Percentiles rank a stretch among this genome's conserved stretches.
phyloP scores from a whole-genome alignment of 2,888 invertebrate species.

The Perdita meconis region DNA sequence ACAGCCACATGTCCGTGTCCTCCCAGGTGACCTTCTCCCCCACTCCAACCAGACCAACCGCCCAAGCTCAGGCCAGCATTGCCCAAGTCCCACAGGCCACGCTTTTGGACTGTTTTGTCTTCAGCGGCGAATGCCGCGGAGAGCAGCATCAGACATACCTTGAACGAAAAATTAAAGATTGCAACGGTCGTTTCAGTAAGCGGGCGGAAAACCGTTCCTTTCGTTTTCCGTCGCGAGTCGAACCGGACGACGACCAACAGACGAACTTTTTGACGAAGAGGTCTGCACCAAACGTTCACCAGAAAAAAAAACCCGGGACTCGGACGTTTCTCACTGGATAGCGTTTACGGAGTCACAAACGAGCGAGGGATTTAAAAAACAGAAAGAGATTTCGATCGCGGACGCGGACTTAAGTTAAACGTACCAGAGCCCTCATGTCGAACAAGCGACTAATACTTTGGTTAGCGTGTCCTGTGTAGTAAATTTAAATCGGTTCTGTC shows the following conservation, averaged over 20 bases:
- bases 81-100: slow-evolving; percentile 70
- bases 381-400: not conserved
- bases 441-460: slow-evolving; percentile 69
- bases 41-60: slow-evolving; percentile 56
- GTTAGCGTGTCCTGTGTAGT: slow-evolving; percentile 66
- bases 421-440: slow-evolving; percentile 82
- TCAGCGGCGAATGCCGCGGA: slow-evolving; percentile 82
- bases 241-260: no score
- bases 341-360: slow-evolving; percentile 15
- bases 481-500: slow-evolving; percentile 79
- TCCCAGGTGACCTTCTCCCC: slow-evolving; percentile 69
- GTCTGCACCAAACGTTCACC: slow-evolving; percentile 11
- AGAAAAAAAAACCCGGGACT: not conserved
- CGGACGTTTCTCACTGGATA: not conserved
- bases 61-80: slow-evolving; percentile 54
- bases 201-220: not conserved
- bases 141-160: slow-evolving; percentile 84
- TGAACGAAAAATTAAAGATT: slow-evolving; percentile 48
- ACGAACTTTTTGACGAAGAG: no score
- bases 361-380: not conserved
- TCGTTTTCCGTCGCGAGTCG: not conserved
- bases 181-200: not conserved
- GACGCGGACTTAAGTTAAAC: slow-evolving; percentile 72
- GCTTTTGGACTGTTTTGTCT: slow-evolving; percentile 77
- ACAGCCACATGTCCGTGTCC: slow-evolving; percentile 75